Conservation (phyloP, 2,113 vertebrate genomes). For the Daubentonia madagascariensis region DNA sequence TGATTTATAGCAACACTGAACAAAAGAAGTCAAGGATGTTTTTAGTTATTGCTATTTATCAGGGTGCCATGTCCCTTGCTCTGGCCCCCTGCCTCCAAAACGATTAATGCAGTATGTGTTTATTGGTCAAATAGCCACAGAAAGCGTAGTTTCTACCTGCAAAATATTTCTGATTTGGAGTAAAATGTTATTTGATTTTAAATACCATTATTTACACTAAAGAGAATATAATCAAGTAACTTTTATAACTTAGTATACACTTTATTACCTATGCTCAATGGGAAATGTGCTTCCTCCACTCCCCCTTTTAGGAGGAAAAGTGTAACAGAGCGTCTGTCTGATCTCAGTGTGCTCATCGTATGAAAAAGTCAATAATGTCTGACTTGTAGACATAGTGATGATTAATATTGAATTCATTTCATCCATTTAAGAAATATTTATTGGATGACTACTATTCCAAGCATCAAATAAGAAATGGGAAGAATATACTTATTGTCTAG, state of each 20-base stretch:
- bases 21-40: not conserved
- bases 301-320: not conserved
- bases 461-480: not conserved
- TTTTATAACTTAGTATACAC: not conserved
- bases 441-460: not conserved
- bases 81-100: not conserved
- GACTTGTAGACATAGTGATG: too few species aligned
- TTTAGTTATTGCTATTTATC: not conserved
- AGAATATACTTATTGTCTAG: not conserved
- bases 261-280: not conserved
- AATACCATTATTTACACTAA: not conserved
- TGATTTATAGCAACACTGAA: not conserved
- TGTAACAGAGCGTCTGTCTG: rapidly evolving
- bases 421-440: not conserved
- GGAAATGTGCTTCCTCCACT: not conserved
- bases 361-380: not conserved
- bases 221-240: not conserved
- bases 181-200: not conserved
- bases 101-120: not conserved
- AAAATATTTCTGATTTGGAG: not conserved
- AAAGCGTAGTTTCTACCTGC: not conserved
- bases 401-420: not conserved
- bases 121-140: not conserved
- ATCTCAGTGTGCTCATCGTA: not conserved
- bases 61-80: not conserved